Evolutionary conservation across 1,140 invertebrate species (phyloP).

Genomic region (Phortica variegata): DNA sequence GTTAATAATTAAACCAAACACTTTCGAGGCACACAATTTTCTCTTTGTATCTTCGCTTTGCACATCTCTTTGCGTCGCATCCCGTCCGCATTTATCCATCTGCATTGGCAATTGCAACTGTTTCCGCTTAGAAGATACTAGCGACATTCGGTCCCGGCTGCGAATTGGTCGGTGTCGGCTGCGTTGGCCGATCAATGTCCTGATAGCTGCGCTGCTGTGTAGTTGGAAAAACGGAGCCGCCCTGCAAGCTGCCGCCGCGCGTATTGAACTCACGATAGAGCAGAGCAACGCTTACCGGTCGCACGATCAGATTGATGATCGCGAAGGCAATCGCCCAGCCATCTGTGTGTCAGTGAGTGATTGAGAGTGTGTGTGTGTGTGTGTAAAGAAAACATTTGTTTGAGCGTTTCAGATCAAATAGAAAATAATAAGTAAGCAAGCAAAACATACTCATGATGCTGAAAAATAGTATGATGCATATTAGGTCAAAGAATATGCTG

Average conservation of each 20-base stretch:
- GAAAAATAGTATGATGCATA: conserved; percentile 46
- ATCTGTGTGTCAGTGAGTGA: conserved; percentile 23
- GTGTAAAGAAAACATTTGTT: neutral
- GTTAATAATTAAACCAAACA: too few species aligned
- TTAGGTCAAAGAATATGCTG: conserved; percentile 53
- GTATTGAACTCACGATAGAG: conserved; percentile 50
- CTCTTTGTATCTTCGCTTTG: too few species aligned
- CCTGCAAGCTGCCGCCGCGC: conserved; percentile 43
- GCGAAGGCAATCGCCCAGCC: conserved; percentile 46
- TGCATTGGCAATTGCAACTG: too few species aligned
- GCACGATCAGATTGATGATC: conserved; percentile 47
- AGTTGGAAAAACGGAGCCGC: conserved; percentile 46
- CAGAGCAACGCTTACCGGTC: conserved; percentile 45
- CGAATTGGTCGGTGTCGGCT: conserved; percentile 45
- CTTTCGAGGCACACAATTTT: too few species aligned
- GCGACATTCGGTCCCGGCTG: conserved; percentile 51
- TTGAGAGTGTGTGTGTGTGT: neutral
- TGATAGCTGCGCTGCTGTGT: conserved; percentile 53
- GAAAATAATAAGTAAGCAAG: neutral
- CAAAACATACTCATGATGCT: conserved; percentile 46
- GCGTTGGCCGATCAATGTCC: conserved; percentile 52
- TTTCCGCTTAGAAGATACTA: conserved; percentile 48
- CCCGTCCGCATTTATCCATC: too few species aligned
- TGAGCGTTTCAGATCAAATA: neutral
- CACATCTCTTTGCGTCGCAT: too few species aligned